Conservation (phyloP, 2,797 vertebrate genomes). For the Enteromius treurensis region DNA sequence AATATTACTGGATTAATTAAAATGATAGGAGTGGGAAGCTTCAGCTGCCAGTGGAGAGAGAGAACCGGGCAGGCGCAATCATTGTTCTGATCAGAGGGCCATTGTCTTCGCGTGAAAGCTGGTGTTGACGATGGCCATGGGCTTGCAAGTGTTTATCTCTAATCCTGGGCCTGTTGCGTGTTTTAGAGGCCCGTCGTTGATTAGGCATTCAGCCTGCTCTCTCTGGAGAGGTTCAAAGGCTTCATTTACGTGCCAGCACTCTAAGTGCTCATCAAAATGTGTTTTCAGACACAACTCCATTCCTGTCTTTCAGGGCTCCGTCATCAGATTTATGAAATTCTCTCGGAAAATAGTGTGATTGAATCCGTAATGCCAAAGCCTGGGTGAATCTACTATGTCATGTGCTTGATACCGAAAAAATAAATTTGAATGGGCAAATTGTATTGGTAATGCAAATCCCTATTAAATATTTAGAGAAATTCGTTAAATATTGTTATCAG, state of each 20-base stretch:
- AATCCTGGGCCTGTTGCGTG: slow-evolving; percentile 67
- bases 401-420: neutral
- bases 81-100: slow-evolving; percentile 78
- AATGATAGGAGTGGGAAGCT: slow-evolving; percentile 76
- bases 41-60: slow-evolving; percentile 70
- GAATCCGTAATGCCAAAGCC: neutral
- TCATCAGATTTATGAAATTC: slow-evolving; percentile 33
- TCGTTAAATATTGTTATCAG: neutral
- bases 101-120: slow-evolving; percentile 75
- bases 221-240: slow-evolving; percentile 72
- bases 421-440: neutral
- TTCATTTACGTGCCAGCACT: slow-evolving; percentile 66
- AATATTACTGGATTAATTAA: slow-evolving; percentile 83
- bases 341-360: slow-evolving; percentile 26
- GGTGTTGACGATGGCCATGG: slow-evolving; percentile 68
- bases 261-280: slow-evolving; percentile 62
- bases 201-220: slow-evolving; percentile 70
- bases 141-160: slow-evolving; percentile 72
- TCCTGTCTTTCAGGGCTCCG: slow-evolving; percentile 52
- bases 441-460: neutral
- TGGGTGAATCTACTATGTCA: neutral
- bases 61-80: slow-evolving; percentile 69
- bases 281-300: slow-evolving; percentile 53
- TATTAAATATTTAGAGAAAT: neutral
- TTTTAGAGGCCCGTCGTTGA: slow-evolving; percentile 65